Conservation (phyloP, 2,113 vertebrate species). For the Sterrhoptilus dennistouni region DNA sequence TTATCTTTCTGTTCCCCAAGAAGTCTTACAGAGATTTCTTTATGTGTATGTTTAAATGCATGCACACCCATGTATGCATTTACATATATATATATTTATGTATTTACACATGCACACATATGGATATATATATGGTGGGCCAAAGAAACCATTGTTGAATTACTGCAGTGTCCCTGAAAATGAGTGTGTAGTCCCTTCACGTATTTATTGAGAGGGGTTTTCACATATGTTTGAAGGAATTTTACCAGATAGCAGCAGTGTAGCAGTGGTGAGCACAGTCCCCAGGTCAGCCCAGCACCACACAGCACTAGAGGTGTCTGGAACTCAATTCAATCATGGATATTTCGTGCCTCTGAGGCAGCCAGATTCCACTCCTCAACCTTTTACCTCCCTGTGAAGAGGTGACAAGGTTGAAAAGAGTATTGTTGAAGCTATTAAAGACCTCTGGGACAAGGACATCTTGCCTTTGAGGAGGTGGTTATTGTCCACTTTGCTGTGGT, state of each 20-base stretch:
- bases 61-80: not conserved
- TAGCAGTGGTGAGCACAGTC: rapidly evolving
- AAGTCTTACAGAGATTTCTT: not conserved
- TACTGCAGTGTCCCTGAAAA: not conserved
- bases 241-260: not conserved
- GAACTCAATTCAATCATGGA: rapidly evolving
- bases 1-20: not conserved
- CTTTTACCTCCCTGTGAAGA: not conserved
- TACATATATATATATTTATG: not conserved
- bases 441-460: not conserved
- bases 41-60: not conserved
- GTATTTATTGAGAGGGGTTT: not conserved
- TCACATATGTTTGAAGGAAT: not conserved
- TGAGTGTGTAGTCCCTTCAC: rapidly evolving
- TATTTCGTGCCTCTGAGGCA: not conserved
- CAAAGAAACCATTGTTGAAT: not conserved
- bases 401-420: not conserved
- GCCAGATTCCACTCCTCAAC: not conserved
- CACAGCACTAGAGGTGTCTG: rapidly evolving
- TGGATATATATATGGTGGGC: not conserved
- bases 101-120: not conserved
- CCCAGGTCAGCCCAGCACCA: not conserved
- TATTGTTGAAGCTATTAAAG: not conserved
- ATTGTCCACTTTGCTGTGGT: not conserved
- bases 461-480: not conserved